Conservation (phyloP, 2,888 invertebrate species). For the Oxycera nigricornis region DNA sequence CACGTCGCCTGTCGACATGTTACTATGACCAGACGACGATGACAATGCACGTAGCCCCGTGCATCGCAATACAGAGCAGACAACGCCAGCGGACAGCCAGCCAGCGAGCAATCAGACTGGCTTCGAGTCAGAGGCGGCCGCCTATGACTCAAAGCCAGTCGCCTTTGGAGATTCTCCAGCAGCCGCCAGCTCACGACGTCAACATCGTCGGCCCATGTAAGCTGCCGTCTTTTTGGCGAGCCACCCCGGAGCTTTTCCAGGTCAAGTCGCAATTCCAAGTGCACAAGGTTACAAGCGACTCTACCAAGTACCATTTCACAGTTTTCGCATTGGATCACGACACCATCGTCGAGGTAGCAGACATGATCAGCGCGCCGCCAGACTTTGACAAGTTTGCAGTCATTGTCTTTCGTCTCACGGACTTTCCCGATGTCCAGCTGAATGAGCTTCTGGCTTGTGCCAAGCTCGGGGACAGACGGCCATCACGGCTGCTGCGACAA, state of each 20-base stretch:
- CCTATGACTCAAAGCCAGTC: not conserved
- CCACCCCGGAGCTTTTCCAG: not conserved
- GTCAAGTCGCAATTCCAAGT: not conserved
- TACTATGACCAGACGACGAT: not conserved
- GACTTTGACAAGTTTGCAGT: not conserved
- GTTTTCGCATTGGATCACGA: not conserved
- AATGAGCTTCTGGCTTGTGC: not conserved
- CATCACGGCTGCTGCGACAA: not conserved
- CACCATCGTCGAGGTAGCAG: not conserved
- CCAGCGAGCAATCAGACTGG: no score
- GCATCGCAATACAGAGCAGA: not conserved
- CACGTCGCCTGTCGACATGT: not conserved
- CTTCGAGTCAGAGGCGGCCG: not conserved
- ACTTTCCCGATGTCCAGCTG: not conserved
- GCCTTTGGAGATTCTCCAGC: not conserved
- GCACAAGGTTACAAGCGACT: not conserved
- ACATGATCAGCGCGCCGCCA: not conserved
- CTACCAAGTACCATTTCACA: not conserved
- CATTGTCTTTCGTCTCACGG: not conserved
- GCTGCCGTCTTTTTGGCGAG: not conserved
- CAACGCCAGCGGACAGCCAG: not conserved
- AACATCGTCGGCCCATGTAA: not conserved
- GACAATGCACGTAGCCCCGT: not conserved
- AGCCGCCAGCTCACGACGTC: not conserved
- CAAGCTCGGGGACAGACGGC: not conserved